Evolutionary conservation across 1,140 invertebrate genomes (phyloP).

Genomic region (Drosophila lini): DNA sequence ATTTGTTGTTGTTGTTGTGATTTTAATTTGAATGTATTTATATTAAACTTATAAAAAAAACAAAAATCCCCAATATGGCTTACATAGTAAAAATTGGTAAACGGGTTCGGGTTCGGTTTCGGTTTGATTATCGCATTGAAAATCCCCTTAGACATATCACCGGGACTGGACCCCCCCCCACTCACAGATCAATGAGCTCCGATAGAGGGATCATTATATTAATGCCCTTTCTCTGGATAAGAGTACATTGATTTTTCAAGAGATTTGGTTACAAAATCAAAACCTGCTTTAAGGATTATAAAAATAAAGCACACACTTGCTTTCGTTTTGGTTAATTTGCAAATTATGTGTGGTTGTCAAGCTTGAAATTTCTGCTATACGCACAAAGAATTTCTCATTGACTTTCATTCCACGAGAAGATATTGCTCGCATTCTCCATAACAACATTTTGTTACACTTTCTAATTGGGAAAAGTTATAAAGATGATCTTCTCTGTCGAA

Average conservation of each 20-base stretch:
- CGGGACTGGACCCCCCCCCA: neutral
- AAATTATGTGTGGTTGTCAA: neutral
- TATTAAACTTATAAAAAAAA: slow-evolving; percentile 14
- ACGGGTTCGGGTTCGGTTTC: slow-evolving; percentile 26
- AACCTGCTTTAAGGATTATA: no score
- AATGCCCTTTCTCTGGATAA: slow-evolving; percentile 28
- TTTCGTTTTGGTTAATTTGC: neutral
- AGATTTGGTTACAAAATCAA: neutral
- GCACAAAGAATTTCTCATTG: slow-evolving; percentile 10
- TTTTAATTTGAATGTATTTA: slow-evolving; percentile 24
- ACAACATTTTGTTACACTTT: slow-evolving; percentile 41
- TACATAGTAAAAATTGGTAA: slow-evolving; percentile 33
- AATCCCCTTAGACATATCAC: slow-evolving; percentile 33
- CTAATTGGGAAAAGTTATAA: slow-evolving; percentile 22
- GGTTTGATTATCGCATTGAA: slow-evolving; percentile 49
- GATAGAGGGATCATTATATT: slow-evolving; percentile 48
- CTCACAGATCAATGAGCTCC: slow-evolving; percentile 69
- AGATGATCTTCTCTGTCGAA: slow-evolving; percentile 24
- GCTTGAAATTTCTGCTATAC: neutral
- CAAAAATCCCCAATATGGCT: slow-evolving; percentile 40
- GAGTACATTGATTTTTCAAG: slow-evolving; percentile 14
- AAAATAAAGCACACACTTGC: neutral
- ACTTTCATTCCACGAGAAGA: slow-evolving; percentile 2
- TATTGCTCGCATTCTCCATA: slow-evolving; percentile 7
- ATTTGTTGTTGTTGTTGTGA: slow-evolving; percentile 39